Evolutionary conservation across 2,113 vertebrate species (phyloP).

Genomic region (Malurus melanocephalus): DNA sequence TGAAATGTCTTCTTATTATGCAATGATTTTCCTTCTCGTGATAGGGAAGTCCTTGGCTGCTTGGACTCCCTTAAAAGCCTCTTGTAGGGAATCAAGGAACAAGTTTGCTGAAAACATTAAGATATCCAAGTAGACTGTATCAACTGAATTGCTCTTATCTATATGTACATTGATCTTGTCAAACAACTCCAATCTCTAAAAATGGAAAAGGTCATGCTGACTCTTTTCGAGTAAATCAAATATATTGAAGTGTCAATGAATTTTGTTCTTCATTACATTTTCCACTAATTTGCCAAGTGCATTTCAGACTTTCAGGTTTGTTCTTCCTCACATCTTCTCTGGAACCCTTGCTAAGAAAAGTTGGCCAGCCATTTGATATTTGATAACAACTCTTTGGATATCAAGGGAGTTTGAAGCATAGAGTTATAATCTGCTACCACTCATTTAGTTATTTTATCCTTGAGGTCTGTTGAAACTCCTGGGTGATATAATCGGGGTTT

Average conservation of each 20-base stretch:
- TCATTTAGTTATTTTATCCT: neutral
- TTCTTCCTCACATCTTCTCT: neutral
- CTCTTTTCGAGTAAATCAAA: neutral
- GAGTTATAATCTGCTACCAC: neutral
- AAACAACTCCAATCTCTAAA: neutral
- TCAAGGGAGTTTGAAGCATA: neutral
- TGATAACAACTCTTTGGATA: neutral
- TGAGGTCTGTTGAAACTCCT: neutral
- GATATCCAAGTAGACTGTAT: neutral
- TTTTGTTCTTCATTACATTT: neutral
- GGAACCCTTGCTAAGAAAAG: neutral
- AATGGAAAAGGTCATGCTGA: neutral
- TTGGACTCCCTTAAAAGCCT: neutral
- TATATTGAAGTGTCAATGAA: neutral
- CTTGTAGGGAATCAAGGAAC: neutral
- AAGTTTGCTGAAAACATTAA: neutral
- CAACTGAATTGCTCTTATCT: neutral
- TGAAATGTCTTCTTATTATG: neutral
- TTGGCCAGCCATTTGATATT: neutral
- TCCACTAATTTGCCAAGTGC: neutral
- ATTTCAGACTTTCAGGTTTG: neutral
- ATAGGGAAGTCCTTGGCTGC: neutral
- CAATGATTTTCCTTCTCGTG: neutral
- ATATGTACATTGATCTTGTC: neutral
- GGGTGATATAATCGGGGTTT: neutral